Percentiles rank a stretch among this genome's conserved stretches.
phyloP scores from a whole-genome alignment of 2,888 invertebrate species.

The Melinaea marsaeus region DNA sequence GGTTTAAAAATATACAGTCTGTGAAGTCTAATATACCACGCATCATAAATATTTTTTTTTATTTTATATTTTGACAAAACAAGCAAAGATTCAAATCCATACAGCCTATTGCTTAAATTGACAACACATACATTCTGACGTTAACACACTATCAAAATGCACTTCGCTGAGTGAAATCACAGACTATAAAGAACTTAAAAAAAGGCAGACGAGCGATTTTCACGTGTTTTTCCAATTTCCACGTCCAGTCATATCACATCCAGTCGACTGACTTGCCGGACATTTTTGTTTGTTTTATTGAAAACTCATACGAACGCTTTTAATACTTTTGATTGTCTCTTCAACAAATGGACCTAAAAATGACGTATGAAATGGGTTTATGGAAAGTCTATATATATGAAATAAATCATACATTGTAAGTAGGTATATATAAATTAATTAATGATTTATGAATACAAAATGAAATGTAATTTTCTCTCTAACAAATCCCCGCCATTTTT shows the following conservation, averaged over 20 bases:
- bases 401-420: not conserved
- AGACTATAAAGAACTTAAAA: conserved; percentile 19
- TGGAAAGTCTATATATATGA: no score
- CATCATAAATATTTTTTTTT: no score
- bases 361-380: not conserved
- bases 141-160: not conserved
- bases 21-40: no score
- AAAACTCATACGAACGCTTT: conserved; percentile 38
- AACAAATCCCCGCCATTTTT: not conserved
- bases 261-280: conserved; percentile 49
- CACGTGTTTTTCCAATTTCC: conserved; percentile 69
- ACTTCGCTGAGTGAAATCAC: not conserved
- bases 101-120: no score
- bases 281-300: conserved; percentile 42
- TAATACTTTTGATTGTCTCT: conserved; percentile 1
- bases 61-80: no score
- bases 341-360: conserved; percentile 1
- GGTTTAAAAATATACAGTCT: no score
- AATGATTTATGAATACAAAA: not conserved
- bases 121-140: no score
- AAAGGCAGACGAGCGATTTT: conserved; percentile 40
- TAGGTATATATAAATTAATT: not conserved
- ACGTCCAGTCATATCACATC: conserved; percentile 51
- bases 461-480: not conserved
- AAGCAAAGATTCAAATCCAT: no score